Conservation (phyloP, 2,113 vertebrate genomes). For the Drymodes brunneopygia region DNA sequence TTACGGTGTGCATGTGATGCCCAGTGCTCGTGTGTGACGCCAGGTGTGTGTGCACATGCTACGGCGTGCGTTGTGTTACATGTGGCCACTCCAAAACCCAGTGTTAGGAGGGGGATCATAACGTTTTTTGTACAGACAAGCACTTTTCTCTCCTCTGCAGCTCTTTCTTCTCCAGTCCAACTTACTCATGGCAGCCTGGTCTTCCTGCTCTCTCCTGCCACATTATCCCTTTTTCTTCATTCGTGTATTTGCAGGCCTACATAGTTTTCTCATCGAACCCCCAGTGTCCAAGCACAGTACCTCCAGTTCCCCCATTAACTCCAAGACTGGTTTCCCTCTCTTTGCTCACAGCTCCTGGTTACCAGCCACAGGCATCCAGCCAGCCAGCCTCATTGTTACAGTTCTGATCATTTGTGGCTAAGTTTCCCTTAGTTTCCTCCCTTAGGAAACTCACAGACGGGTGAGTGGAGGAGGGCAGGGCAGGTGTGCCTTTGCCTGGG, state of each 20-base stretch:
- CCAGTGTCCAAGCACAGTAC: background rate
- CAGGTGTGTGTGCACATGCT: accelerated
- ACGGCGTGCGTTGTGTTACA: accelerated
- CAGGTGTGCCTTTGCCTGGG: background rate
- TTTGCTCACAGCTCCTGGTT: background rate
- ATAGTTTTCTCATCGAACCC: background rate
- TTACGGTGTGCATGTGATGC: accelerated
- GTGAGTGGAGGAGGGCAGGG: too few relatives aligned
- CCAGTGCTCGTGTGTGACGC: background rate
- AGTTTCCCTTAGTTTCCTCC: background rate
- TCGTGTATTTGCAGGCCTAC: background rate
- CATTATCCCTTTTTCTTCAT: background rate
- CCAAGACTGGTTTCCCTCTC: accelerated
- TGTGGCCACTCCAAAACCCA: background rate
- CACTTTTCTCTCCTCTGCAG: background rate
- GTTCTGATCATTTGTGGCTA: background rate
- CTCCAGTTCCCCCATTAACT: background rate
- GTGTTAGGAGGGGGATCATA: background rate
- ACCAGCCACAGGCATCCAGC: background rate
- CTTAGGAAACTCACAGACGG: background rate
- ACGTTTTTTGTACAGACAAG: background rate
- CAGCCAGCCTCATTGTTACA: background rate
- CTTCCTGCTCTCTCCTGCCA: background rate
- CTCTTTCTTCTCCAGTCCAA: background rate
- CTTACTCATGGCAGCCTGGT: accelerated